phyloP scores from a whole-genome alignment of 2,797 vertebrate genomes.

The Eutrigla gurnardus region DNA sequence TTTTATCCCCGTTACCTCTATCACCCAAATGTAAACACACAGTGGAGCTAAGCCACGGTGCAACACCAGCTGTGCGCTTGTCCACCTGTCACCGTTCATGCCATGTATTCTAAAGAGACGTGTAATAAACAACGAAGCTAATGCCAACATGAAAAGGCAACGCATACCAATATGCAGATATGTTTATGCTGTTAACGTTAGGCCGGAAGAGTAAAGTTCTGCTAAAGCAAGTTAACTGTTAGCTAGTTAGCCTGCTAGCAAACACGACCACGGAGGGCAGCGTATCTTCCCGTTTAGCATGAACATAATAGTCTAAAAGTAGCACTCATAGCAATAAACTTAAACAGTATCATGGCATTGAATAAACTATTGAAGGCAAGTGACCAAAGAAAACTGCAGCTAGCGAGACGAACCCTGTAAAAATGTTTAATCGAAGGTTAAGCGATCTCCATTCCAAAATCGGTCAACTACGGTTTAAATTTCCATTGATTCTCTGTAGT shows the following conservation, averaged over 20 bases:
- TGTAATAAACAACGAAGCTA: background rate
- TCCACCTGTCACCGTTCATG: background rate
- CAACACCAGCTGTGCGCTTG: background rate
- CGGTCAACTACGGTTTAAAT: fast-evolving
- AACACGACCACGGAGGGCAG: background rate
- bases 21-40: background rate
- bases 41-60: background rate
- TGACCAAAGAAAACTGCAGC: background rate
- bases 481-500: background rate
- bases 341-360: too few species aligned
- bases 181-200: too few species aligned
- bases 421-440: fast-evolving
- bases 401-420: fast-evolving
- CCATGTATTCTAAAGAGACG: background rate
- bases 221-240: background rate
- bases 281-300: background rate
- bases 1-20: background rate
- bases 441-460: background rate
- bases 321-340: background rate
- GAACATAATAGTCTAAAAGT: background rate
- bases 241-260: constrained; percentile 34
- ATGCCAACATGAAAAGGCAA: background rate
- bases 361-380: background rate
- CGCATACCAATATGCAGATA: background rate
- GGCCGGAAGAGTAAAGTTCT: background rate